These are phyloP conservation scores for Pterocles burchelli DNA, from an alignment of 2,113 vertebrate genomes.

Conservation along the genomic window DNA sequence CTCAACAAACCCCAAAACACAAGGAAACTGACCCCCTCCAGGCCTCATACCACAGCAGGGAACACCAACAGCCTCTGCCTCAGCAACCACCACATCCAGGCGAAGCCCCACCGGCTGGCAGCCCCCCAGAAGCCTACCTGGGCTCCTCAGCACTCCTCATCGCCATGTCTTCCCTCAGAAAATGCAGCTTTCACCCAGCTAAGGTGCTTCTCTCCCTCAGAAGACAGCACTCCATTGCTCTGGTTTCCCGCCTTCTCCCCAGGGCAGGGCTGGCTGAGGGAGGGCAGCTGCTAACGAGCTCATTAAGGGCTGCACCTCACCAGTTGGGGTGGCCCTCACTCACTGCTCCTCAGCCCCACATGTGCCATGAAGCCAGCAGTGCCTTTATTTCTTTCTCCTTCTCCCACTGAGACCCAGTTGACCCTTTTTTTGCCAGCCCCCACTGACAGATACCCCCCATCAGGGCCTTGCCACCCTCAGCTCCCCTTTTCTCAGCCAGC, in stretches of 20 bases:
- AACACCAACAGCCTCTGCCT: accelerated
- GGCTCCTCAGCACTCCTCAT: accelerated
- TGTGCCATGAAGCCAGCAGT: accelerated
- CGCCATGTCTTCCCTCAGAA: accelerated
- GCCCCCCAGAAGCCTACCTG: not conserved
- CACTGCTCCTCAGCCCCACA: accelerated
- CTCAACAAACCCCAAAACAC: not conserved
- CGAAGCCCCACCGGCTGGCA: accelerated
- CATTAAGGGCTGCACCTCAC: accelerated
- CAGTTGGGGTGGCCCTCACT: accelerated
- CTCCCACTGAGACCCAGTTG: too few species aligned
- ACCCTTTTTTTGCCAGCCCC: accelerated
- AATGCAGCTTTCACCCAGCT: accelerated
- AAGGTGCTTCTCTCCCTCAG: accelerated
- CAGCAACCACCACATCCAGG: accelerated
- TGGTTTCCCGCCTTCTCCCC: accelerated
- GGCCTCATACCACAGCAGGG: accelerated
- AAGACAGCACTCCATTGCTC: accelerated
- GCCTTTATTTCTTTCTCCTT: not conserved
- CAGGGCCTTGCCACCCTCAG: not conserved
- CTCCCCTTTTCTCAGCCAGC: not conserved
- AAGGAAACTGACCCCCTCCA: accelerated
- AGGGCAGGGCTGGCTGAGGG: accelerated
- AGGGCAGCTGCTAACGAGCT: accelerated
- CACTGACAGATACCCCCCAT: not conserved